Conservation (phyloP, 2,888 invertebrate genomes). For the Malacosoma neustria region DNA sequence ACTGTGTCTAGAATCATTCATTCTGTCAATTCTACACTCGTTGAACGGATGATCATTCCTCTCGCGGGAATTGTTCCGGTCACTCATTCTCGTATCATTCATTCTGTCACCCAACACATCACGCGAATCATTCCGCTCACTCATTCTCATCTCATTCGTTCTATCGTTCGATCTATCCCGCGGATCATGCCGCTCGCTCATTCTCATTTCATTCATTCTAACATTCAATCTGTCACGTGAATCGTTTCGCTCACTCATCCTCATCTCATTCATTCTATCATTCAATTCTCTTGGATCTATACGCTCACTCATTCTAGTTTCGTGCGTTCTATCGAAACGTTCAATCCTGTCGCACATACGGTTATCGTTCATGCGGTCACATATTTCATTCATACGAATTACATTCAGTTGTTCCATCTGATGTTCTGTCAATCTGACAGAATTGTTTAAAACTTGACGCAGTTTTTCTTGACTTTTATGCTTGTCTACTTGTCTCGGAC, state of each 20-base stretch:
- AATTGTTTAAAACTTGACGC: slow-evolving; percentile 27
- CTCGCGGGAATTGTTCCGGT: no score
- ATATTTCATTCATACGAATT: slow-evolving; percentile 31
- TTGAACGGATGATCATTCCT: slow-evolving; percentile 12
- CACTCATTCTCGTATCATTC: slow-evolving; percentile 13
- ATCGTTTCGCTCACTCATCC: slow-evolving; percentile 13
- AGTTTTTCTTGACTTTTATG: slow-evolving; percentile 48
- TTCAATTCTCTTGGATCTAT: slow-evolving; percentile 10
- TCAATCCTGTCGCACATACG: slow-evolving; percentile 7
- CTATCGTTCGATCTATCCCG: slow-evolving; percentile 10
- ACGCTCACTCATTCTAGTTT: slow-evolving; percentile 10
- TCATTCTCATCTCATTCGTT: slow-evolving; percentile 12
- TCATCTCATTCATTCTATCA: slow-evolving; percentile 12
- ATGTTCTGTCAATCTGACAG: slow-evolving; percentile 26
- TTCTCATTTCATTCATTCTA: slow-evolving; percentile 9
- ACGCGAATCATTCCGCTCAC: slow-evolving; percentile 10
- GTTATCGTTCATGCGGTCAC: slow-evolving; percentile 20
- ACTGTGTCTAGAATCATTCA: slow-evolving; percentile 12
- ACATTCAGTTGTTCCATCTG: slow-evolving; percentile 32
- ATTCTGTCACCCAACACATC: slow-evolving; percentile 12
- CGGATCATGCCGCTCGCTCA: slow-evolving; percentile 13
- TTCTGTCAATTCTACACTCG: slow-evolving; percentile 15
- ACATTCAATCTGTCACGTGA: slow-evolving; percentile 9
- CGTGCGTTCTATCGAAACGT: slow-evolving; percentile 8
- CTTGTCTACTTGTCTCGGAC: slow-evolving; percentile 46